A percentile compares a stretch with the other conserved stretches of the same genome.
Evolutionary conservation across 2,113 vertebrate genomes (phyloP).

Genomic region (Cichladusa arquata): DNA sequence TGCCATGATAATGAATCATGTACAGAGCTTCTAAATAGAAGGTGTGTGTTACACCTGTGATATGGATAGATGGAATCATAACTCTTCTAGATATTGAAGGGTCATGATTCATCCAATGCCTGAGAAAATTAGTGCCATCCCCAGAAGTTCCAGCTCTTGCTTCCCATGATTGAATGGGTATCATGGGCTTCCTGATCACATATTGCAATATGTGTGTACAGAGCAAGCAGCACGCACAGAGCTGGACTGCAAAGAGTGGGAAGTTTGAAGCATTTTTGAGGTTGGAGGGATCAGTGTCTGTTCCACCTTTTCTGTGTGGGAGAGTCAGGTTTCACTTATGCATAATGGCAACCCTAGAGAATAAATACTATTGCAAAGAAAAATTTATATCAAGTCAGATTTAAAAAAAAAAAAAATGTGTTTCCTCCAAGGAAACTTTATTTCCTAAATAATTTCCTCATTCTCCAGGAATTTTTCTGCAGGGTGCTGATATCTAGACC

Average conservation of each 20-base stretch:
- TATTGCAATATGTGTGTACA: fast-evolving
- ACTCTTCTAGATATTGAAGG: not conserved
- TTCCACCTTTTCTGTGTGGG: not conserved
- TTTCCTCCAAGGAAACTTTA: not conserved
- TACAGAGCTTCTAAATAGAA: not conserved
- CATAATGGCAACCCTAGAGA: not conserved
- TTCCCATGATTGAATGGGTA: not conserved
- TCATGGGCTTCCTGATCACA: not conserved
- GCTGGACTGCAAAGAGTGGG: not conserved
- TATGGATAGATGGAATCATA: not conserved
- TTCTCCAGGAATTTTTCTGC: not conserved
- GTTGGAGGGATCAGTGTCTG: not conserved
- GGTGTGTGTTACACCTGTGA: not conserved
- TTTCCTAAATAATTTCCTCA: not conserved
- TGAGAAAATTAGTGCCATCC: not conserved
- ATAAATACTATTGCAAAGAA: not conserved
- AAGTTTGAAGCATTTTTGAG: not conserved
- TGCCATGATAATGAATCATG: not conserved
- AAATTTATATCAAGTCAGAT: not conserved
- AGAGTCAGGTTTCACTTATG: not conserved
- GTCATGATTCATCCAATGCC: not conserved
- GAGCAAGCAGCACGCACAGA: not conserved
- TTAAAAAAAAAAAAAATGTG: not conserved
- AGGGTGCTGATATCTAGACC: not conserved
- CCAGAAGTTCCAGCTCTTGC: not conserved